A percentile compares a stretch with the other conserved stretches of the same genome.
Evolutionary conservation across 1,140 invertebrate species (phyloP).

Genomic region (Drosophila parabipectinata): DNA sequence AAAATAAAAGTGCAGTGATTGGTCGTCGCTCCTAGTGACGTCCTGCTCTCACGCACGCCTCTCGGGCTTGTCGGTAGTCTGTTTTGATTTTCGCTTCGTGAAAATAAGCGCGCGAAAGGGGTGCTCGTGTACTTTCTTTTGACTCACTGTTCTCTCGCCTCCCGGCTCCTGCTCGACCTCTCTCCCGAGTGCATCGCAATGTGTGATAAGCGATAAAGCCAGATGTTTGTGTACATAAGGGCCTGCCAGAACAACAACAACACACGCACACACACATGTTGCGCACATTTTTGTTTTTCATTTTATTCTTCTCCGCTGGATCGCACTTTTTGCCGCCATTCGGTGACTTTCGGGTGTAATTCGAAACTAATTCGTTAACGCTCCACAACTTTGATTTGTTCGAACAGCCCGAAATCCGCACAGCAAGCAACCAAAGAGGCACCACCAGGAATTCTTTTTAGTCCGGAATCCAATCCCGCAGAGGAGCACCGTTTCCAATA

Average conservation of each 20-base stretch:
- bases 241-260: conserved; percentile 42
- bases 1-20: conserved; percentile 56
- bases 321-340: conserved; percentile 9
- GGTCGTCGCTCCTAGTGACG: conserved; percentile 32
- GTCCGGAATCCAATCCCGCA: conserved; percentile 52
- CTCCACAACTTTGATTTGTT: conserved; percentile 21
- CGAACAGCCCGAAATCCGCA: conserved; percentile 29
- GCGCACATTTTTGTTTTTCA: conserved; percentile 50
- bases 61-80: conserved; percentile 54
- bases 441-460: conserved; percentile 60
- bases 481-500: conserved; percentile 67
- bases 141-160: background rate
- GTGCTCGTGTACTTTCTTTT: conserved; percentile 80
- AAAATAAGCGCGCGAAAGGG: conserved; percentile 79
- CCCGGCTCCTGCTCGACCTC: background rate
- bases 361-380: conserved; percentile 47
- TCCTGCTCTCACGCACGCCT: conserved; percentile 46
- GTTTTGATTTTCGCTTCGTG: conserved; percentile 80
- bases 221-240: conserved; percentile 59
- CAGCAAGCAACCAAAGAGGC: conserved; percentile 45
- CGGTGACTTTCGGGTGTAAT: conserved; percentile 7
- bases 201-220: conserved; percentile 71
- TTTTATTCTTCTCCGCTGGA: background rate
- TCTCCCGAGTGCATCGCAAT: conserved; percentile 57
- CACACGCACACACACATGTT: conserved; percentile 62